phyloP scores from a whole-genome alignment of 2,797 vertebrate genomes.

The Melanogrammus aeglefinus region DNA sequence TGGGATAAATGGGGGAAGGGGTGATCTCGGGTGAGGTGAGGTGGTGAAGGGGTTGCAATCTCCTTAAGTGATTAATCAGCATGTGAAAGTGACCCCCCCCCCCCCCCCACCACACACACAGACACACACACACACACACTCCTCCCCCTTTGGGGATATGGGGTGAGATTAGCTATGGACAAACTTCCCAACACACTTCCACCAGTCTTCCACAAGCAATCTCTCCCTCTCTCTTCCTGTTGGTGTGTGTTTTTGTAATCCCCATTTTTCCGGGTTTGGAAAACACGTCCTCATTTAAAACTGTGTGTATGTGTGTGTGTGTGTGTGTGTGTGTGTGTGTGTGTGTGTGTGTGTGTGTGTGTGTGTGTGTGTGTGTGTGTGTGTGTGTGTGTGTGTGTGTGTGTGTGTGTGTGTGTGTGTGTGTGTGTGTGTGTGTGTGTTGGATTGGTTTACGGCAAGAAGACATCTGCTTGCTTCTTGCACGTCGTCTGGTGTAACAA shows the following conservation, averaged over 20 bases:
- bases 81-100: slow-evolving; percentile 66
- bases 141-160: not conserved
- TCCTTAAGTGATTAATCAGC: slow-evolving; percentile 77
- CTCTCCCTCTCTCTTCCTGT: not conserved
- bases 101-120: slow-evolving; percentile 37
- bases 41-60: slow-evolving; percentile 48
- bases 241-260: not conserved
- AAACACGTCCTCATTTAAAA: too few species aligned
- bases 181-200: not conserved
- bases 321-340: too few species aligned
- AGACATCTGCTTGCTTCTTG: too few species aligned
- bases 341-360: not conserved
- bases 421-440: not conserved
- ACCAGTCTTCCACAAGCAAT: not conserved
- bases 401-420: not conserved
- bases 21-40: slow-evolving; percentile 10
- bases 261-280: not conserved
- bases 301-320: too few species aligned
- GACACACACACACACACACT: slow-evolving; percentile 24
- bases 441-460: too few species aligned
- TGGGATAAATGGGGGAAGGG: slow-evolving; percentile 13
- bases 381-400: too few species aligned
- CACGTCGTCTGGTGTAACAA: too few species aligned
- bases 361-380: not conserved
- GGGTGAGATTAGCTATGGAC: not conserved